A percentile compares a stretch with the other conserved stretches of the same genome.
Evolutionary conservation across 2,797 vertebrate species (phyloP).

Genomic region (Alectoris magna): DNA sequence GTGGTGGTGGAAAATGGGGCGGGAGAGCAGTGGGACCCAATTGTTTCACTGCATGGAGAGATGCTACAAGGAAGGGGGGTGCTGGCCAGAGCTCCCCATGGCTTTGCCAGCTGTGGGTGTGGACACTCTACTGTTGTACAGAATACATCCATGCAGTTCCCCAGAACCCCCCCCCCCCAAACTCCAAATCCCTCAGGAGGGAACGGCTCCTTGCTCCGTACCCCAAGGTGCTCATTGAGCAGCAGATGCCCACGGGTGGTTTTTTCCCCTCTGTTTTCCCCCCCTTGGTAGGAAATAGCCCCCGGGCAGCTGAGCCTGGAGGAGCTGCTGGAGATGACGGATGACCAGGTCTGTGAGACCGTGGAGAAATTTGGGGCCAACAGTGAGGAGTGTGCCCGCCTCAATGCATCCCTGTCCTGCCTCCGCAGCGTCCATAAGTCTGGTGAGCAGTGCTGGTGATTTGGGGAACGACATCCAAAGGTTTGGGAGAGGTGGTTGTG

Average conservation of each 20-base stretch:
- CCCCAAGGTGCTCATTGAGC: rapidly evolving
- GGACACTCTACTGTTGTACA: rapidly evolving
- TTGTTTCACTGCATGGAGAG: not conserved
- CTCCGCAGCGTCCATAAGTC: slow-evolving; percentile 91
- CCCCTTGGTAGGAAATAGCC: slow-evolving; percentile 85
- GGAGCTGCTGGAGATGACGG: slow-evolving; percentile 91
- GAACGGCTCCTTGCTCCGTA: not conserved
- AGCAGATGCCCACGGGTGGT: not conserved
- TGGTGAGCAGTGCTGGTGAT: slow-evolving; percentile 76
- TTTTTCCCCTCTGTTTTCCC: not conserved
- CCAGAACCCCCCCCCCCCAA: not conserved
- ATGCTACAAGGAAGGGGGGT: not conserved
- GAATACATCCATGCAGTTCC: not conserved
- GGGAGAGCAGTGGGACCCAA: not conserved
- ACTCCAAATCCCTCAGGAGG: not conserved
- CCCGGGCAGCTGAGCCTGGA: slow-evolving; percentile 92
- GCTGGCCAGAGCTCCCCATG: too few species aligned
- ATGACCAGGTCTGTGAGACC: slow-evolving; percentile 92
- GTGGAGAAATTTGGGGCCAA: slow-evolving; percentile 94
- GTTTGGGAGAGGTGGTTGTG: rapidly evolving
- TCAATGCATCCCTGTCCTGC: slow-evolving; percentile 96
- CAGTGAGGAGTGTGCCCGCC: slow-evolving; percentile 92
- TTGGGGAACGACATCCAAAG: rapidly evolving
- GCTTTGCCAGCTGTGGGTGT: not conserved
- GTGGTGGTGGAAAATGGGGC: not conserved